These are phyloP conservation scores for Ormia ochracea DNA, from an alignment of 2,888 invertebrate species.

Conservation along the genomic window DNA sequence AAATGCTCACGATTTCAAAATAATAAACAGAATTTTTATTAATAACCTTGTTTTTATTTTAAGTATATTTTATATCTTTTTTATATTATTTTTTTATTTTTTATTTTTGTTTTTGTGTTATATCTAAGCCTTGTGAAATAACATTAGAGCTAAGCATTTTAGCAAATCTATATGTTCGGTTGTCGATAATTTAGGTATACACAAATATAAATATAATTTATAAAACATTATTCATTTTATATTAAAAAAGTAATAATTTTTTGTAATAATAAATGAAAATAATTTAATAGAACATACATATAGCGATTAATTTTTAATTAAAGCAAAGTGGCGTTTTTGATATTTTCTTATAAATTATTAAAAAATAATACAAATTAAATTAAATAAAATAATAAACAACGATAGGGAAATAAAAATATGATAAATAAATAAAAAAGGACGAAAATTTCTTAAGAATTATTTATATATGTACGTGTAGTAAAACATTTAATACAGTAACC, in stretches of 20 bases:
- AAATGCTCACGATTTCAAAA: too few relatives aligned
- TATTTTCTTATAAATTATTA: constrained; percentile 9
- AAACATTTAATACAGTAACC: constrained; percentile 47
- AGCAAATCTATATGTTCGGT: constrained; percentile 41
- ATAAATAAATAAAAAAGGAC: constrained; percentile 47
- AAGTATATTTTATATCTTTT: constrained; percentile 13
- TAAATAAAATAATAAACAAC: constrained; percentile 11
- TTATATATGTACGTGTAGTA: constrained; percentile 33
- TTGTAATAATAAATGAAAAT: constrained; percentile 29
- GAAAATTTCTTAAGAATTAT: constrained; percentile 26
- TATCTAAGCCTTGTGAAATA: constrained; percentile 54
- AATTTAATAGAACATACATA: constrained; percentile 25
- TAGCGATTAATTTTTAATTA: background rate
- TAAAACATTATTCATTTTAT: constrained; percentile 32
- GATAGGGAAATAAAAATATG: background rate
- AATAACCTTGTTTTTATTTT: constrained; percentile 26
- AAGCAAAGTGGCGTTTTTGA: constrained; percentile 18
- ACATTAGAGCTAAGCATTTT: constrained; percentile 52
- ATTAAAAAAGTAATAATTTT: constrained; percentile 31
- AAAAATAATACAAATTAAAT: constrained; percentile 16
- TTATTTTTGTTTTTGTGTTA: constrained; percentile 21
- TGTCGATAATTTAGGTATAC: constrained; percentile 39
- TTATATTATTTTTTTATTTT: background rate
- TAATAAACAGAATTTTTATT: constrained; percentile 26
- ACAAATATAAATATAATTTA: constrained; percentile 9